A percentile compares a stretch with the other conserved stretches of the same genome.
phyloP scores from a whole-genome alignment of 2,113 vertebrate species.

The Coregonus clupeaformis region DNA sequence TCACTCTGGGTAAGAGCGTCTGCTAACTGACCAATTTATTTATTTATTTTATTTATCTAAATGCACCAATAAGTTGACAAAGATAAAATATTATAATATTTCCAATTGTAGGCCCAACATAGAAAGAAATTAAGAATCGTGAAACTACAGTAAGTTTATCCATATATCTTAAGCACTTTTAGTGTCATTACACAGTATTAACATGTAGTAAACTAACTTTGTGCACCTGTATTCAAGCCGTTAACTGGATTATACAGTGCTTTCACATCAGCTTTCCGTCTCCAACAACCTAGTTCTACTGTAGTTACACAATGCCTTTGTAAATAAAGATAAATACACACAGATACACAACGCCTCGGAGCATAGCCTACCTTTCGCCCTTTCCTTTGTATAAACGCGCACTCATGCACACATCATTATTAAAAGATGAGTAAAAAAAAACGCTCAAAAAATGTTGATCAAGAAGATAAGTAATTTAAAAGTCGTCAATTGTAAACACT shows the following conservation, averaged over 20 bases:
- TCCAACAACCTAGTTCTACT: neutral
- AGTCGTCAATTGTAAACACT: neutral
- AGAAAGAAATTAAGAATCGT: too few relatives aligned
- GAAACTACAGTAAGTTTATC: too few relatives aligned
- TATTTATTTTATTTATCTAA: too few relatives aligned
- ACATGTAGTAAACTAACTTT: neutral
- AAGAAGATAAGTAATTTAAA: neutral
- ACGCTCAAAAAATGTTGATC: too few relatives aligned
- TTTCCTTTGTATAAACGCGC: neutral
- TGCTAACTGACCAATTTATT: too few relatives aligned
- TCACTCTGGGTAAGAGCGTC: too few relatives aligned
- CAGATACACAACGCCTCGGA: neutral
- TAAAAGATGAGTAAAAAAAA: neutral
- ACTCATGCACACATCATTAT: neutral
- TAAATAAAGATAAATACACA: neutral
- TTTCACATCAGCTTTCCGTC: neutral
- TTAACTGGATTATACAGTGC: neutral
- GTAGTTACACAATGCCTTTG: neutral
- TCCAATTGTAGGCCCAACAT: too few relatives aligned
- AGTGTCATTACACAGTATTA: too few relatives aligned
- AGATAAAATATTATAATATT: too few relatives aligned
- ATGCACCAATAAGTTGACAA: too few relatives aligned
- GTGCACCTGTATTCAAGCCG: neutral
- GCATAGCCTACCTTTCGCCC: neutral
- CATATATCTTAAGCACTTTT: too few relatives aligned